These are phyloP conservation scores for Oxytorus armatus DNA, from an alignment of 2,888 invertebrate genomes.

Conservation along the genomic window DNA sequence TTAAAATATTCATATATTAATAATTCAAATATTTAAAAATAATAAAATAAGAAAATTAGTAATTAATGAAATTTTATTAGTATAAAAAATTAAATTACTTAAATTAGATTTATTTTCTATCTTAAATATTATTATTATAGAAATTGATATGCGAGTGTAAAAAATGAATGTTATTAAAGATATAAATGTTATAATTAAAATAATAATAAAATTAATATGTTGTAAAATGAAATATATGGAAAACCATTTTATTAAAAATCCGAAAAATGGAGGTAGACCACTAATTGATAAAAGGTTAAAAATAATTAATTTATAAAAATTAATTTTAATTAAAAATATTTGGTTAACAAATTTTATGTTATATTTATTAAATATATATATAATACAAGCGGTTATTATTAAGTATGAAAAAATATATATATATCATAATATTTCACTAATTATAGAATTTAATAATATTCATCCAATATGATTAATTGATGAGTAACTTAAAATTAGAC, in stretches of 20 bases:
- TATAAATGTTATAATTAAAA: slow-evolving; percentile 55
- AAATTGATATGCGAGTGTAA: slow-evolving; percentile 82
- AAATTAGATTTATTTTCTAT: slow-evolving; percentile 78
- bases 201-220: slow-evolving; percentile 47
- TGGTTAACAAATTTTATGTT: slow-evolving; percentile 86
- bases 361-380: slow-evolving; percentile 84
- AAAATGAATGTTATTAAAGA: slow-evolving; percentile 53
- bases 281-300: slow-evolving; percentile 65
- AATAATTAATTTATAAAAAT: slow-evolving; percentile 76
- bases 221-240: slow-evolving; percentile 79
- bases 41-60: slow-evolving; percentile 84
- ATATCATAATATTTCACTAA: slow-evolving; percentile 83
- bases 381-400: slow-evolving; percentile 84
- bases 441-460: slow-evolving; percentile 85
- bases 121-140: slow-evolving; percentile 77
- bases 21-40: slow-evolving; percentile 81
- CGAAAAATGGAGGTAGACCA: slow-evolving; percentile 65
- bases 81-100: slow-evolving; percentile 82
- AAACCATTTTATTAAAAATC: slow-evolving; percentile 83
- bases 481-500: slow-evolving; percentile 87
- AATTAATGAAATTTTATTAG: no score
- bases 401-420: slow-evolving; percentile 85
- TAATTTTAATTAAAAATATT: slow-evolving; percentile 79
- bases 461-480: slow-evolving; percentile 88
- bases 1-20: slow-evolving; percentile 82